Conservation (phyloP, 2,888 invertebrate species). For the Ceraclea dissimilis region DNA sequence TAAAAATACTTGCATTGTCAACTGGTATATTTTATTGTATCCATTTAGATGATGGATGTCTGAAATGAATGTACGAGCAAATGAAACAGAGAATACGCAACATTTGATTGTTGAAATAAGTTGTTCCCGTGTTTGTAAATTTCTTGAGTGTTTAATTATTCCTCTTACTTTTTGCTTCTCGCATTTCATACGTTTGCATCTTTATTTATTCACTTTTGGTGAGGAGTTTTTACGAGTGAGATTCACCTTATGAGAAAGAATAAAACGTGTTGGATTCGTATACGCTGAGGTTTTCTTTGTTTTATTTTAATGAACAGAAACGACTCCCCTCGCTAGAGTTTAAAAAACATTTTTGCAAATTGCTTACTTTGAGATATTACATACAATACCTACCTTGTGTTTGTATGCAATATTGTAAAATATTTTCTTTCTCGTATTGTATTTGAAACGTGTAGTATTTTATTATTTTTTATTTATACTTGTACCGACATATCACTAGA, state of each 20-base stretch:
- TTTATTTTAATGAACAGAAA: slow-evolving; percentile 19
- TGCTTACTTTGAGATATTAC: slow-evolving; percentile 11
- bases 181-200: background rate
- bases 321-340: slow-evolving; percentile 12
- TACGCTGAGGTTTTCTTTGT: slow-evolving; percentile 16
- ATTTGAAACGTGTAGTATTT: background rate
- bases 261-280: slow-evolving; percentile 13
- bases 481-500: background rate
- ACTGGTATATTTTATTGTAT: too few species aligned
- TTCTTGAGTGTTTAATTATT: too few species aligned
- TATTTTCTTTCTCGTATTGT: background rate
- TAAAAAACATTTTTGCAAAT: slow-evolving; percentile 11
- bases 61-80: too few species aligned
- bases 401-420: background rate
- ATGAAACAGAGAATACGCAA: too few species aligned
- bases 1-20: too few species aligned
- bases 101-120: too few species aligned
- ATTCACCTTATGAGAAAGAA: slow-evolving; percentile 15
- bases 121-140: too few species aligned
- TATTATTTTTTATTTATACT: background rate
- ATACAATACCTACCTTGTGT: background rate
- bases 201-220: slow-evolving; percentile 21
- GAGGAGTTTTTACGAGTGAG: slow-evolving; percentile 16
- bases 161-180: too few species aligned
- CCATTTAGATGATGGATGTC: too few species aligned